Evolutionary conservation across 2,113 vertebrate species (phyloP).

Genomic region (Galbula dea): DNA sequence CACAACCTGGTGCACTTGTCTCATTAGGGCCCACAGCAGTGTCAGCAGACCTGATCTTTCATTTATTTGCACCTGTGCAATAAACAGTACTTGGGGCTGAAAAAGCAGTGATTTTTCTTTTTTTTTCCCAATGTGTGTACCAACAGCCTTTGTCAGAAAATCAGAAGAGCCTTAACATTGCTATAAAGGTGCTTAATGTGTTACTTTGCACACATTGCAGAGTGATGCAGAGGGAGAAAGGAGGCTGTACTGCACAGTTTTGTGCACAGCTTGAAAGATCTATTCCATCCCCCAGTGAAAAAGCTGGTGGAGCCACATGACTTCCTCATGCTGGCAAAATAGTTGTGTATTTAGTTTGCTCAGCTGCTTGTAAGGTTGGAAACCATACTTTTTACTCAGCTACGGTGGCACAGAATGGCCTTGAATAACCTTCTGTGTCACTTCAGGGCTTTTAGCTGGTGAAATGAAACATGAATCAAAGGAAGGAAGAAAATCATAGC

Average conservation of each 20-base stretch:
- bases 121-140: background rate
- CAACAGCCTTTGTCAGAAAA: background rate
- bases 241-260: background rate
- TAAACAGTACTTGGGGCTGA: background rate
- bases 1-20: background rate
- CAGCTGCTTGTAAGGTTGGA: constrained; percentile 5
- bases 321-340: constrained; percentile 6
- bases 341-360: constrained; percentile 40
- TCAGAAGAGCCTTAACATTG: background rate
- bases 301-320: background rate
- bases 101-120: background rate
- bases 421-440: constrained; percentile 49
- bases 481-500: background rate
- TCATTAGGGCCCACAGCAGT: background rate
- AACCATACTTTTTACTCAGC: constrained; percentile 20
- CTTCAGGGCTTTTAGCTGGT: constrained; percentile 31
- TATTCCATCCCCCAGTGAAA: background rate
- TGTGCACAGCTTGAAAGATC: constrained; percentile 12
- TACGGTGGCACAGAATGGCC: background rate
- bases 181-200: background rate
- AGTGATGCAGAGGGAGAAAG: background rate
- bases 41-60: background rate
- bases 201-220: background rate
- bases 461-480: constrained; percentile 21
- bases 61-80: background rate